phyloP scores from a whole-genome alignment of 2,888 invertebrate species.

The Carcina quercana region DNA sequence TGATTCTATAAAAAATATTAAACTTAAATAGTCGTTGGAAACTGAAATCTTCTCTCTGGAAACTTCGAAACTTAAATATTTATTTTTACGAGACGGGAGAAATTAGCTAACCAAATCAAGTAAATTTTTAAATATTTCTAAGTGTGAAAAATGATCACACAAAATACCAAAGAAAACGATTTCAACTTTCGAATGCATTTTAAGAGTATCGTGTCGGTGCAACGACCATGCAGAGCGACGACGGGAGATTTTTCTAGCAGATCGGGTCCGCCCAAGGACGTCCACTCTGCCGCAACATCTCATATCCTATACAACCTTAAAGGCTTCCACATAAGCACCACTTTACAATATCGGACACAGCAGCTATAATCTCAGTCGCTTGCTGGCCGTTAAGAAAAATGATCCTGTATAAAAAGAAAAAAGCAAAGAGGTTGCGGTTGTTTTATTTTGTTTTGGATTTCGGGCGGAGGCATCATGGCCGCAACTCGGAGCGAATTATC shows the following conservation, averaged over 20 bases:
- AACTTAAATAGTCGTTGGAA: too few species aligned
- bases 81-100: neutral
- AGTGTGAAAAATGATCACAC: too few species aligned
- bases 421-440: constrained; percentile 55
- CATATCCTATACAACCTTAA: constrained; percentile 33
- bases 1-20: too few species aligned
- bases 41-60: too few species aligned
- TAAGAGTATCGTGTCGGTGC: constrained; percentile 67
- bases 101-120: too few species aligned
- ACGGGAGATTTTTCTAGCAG: constrained; percentile 71
- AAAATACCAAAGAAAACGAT: constrained; percentile 51
- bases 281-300: constrained; percentile 55
- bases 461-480: constrained; percentile 64
- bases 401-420: constrained; percentile 71
- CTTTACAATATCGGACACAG: constrained; percentile 24
- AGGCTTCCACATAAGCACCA: constrained; percentile 22
- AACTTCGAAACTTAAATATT: neutral
- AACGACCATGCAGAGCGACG: constrained; percentile 60
- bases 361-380: constrained; percentile 53
- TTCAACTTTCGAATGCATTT: constrained; percentile 73
- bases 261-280: constrained; percentile 74
- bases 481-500: constrained; percentile 61
- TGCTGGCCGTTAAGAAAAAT: constrained; percentile 66
- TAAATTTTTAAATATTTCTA: too few species aligned
- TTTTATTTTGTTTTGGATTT: constrained; percentile 64